Base-by-base conservation (phyloP, 2,113 vertebrate species). In the Coptodon rendalli region DNA sequence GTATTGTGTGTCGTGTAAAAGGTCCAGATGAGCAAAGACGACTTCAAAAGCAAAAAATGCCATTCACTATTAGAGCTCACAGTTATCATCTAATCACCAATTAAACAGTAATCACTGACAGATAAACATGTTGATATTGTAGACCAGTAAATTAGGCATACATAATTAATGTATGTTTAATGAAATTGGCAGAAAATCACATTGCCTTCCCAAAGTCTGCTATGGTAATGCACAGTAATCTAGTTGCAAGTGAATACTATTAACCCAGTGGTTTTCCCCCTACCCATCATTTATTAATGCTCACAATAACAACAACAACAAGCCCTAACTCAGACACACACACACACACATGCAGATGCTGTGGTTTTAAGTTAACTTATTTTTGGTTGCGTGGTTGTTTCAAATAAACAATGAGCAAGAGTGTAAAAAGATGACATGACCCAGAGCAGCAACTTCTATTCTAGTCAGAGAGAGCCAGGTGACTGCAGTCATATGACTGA, bases 151-250 rank as follows among this genome's bases (percentile, higher is more conserved):
- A 94, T 90, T 71, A 88, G 76, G 76, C 86, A 80, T 92, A 59
- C 90, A 91, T 94, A 94, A 95, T 95, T 89, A 91, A 95, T 91
- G 91, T 76, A 82, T 66, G 87, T 90, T 86, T 68, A 93, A 95
- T 92, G 85, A 90, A 92, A 89, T 86, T 24, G 29, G 85, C 86
- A 88, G 79, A 91, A 93, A 92, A 93, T 94, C 40, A 4, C 73
- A 56, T 87, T 14, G 84, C 43, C 54, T 86, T 76, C 85, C 81
- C 56, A 80, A 90, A 87, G 71, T 91, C 87, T 89, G 81, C 63
- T 61, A 61, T 80, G 89, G 48, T 87, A 81, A 89, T 89, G 59
- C 87, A 82, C 82, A 56, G 24, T 93, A 92, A 93, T 94, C 86
- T 82, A 83, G 73, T 48, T 85, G 86, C 68, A 78, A 52, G 40